Percentiles rank a stretch among this genome's conserved stretches.
Evolutionary conservation across 2,113 vertebrate species (phyloP).

Genomic region (Orycteropus afer): DNA sequence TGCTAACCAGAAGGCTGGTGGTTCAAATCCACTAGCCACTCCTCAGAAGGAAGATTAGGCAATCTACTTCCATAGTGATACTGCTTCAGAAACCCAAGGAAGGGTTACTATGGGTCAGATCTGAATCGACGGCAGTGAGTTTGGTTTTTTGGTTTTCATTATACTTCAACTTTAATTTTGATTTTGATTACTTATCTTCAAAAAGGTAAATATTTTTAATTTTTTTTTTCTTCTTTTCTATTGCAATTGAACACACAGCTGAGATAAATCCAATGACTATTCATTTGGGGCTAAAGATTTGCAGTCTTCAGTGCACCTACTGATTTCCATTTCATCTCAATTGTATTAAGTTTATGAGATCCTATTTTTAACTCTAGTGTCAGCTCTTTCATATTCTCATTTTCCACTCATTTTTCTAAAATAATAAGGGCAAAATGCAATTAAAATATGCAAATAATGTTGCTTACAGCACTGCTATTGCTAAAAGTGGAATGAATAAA

Average conservation of each 20-base stretch:
- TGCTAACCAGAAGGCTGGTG: too few species aligned
- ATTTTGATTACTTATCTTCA: constrained; percentile 17
- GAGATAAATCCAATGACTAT: neutral
- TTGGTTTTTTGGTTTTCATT: too few species aligned
- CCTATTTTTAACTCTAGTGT: constrained; percentile 35
- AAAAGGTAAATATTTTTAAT: neutral
- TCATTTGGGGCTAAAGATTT: neutral
- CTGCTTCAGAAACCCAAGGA: too few species aligned
- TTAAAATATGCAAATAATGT: constrained; percentile 56
- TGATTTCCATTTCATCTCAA: constrained; percentile 6
- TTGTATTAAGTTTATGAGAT: neutral
- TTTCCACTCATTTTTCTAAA: constrained; percentile 49
- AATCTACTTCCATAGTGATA: too few species aligned
- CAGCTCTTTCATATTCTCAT: constrained; percentile 10
- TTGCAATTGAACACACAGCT: neutral
- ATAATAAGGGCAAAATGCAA: constrained; percentile 36
- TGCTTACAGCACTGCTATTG: neutral
- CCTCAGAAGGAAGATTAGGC: too few species aligned
- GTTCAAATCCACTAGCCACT: too few species aligned
- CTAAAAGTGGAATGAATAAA: neutral
- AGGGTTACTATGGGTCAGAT: too few species aligned
- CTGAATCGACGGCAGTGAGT: too few species aligned
- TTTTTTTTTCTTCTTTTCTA: neutral
- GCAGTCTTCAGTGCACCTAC: neutral
- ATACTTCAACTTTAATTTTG: too few species aligned